phyloP scores from a whole-genome alignment of 2,113 vertebrate species.

The Cyprinodon tularosa region DNA sequence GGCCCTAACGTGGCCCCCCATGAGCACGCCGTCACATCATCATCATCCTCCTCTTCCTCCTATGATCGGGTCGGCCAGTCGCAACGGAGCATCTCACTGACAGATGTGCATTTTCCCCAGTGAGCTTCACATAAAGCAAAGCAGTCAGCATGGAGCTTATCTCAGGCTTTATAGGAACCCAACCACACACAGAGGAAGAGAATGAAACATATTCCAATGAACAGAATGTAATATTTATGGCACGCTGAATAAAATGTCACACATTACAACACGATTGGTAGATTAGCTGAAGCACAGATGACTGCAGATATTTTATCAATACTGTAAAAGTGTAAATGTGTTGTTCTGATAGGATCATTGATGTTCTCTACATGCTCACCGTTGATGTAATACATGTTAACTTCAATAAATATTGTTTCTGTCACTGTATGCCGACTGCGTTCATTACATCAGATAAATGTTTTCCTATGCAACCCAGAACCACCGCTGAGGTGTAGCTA shows the following conservation, averaged over 20 bases:
- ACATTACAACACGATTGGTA: background rate
- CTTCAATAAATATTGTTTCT: background rate
- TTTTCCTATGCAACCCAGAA: background rate
- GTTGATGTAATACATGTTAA: background rate
- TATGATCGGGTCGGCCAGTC: slow-evolving; percentile 15
- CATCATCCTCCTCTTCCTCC: slow-evolving; percentile 12
- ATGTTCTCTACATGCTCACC: background rate
- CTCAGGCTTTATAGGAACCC: background rate
- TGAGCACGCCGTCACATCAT: slow-evolving; percentile 39
- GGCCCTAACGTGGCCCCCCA: slow-evolving; percentile 30
- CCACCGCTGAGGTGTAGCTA: background rate
- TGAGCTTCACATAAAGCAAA: slow-evolving; percentile 21
- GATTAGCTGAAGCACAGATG: too few relatives aligned
- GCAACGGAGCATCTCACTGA: slow-evolving; percentile 43
- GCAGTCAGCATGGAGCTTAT: slow-evolving; percentile 1
- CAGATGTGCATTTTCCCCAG: slow-evolving; percentile 42
- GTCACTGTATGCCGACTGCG: background rate
- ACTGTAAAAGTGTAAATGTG: background rate
- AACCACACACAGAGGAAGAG: background rate
- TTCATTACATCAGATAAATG: background rate
- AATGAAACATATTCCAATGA: background rate
- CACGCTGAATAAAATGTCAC: background rate
- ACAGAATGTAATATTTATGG: background rate
- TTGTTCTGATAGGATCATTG: background rate
- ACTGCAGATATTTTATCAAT: background rate